Conservation (phyloP, 2,888 invertebrate genomes). For the Monochamus alternatus region DNA sequence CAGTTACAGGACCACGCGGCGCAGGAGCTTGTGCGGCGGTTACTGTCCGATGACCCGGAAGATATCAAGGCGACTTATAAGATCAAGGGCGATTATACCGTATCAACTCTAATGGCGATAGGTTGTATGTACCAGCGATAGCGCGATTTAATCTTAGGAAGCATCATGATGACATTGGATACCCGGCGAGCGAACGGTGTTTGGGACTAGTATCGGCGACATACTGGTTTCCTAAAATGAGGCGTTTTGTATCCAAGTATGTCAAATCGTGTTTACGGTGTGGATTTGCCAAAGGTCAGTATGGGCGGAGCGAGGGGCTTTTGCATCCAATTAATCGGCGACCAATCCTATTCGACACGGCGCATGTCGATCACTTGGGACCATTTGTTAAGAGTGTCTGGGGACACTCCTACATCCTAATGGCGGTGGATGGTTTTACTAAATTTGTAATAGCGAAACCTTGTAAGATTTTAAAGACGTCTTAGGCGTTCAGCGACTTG, state of each 20-base stretch:
- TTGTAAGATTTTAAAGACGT: too few species aligned
- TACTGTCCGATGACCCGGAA: neutral
- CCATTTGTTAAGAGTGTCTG: too few species aligned
- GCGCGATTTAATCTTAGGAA: conserved; percentile 29
- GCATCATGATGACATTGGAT: conserved; percentile 18
- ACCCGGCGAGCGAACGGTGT: conserved; percentile 31
- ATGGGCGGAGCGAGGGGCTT: conserved; percentile 41
- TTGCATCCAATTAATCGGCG: conserved; percentile 34
- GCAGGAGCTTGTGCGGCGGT: too few species aligned
- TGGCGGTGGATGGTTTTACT: too few species aligned
- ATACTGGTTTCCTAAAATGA: conserved; percentile 45
- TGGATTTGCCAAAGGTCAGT: conserved; percentile 58
- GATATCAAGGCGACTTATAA: too few species aligned
- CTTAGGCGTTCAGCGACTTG: too few species aligned
- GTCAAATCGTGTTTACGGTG: conserved; percentile 57
- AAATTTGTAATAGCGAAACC: too few species aligned
- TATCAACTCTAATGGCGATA: too few species aligned
- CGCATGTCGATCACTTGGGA: conserved; percentile 22
- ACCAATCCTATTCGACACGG: conserved; percentile 30
- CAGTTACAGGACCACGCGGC: too few species aligned
- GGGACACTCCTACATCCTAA: too few species aligned
- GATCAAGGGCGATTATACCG: too few species aligned
- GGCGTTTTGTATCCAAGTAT: conserved; percentile 42
- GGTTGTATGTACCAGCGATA: conserved; percentile 34
- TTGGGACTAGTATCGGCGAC: conserved; percentile 16